phyloP scores from a whole-genome alignment of 1,140 invertebrate species.

The Micrasema minimum region DNA sequence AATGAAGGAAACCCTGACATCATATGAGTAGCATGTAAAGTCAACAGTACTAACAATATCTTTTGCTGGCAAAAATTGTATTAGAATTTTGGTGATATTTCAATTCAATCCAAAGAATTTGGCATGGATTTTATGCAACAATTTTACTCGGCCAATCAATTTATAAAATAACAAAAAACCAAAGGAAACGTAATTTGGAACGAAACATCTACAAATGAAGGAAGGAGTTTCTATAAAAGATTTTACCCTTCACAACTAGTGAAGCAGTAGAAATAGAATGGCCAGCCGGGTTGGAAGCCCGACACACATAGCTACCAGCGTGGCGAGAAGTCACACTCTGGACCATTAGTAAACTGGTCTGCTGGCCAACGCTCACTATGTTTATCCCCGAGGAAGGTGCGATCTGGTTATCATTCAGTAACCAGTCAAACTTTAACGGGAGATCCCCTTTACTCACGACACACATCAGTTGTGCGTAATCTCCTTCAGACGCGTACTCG shows the following conservation, averaged over 20 bases:
- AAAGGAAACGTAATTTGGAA: slow-evolving; percentile 1
- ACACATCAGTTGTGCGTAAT: slow-evolving; percentile 66
- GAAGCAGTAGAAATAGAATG: slow-evolving; percentile 49
- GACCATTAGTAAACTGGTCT: slow-evolving; percentile 72
- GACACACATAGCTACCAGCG: slow-evolving; percentile 76
- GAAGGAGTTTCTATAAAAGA: slow-evolving; percentile 13
- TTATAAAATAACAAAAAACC: neutral
- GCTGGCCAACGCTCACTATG: slow-evolving; percentile 64
- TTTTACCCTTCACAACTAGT: slow-evolving; percentile 53
- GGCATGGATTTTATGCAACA: neutral
- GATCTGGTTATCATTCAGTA: slow-evolving; percentile 65
- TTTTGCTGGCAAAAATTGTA: slow-evolving; percentile 11
- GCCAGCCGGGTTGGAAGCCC: slow-evolving; percentile 71
- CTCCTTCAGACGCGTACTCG: slow-evolving; percentile 56
- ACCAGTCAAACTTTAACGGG: slow-evolving; percentile 73
- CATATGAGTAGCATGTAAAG: slow-evolving; percentile 33
- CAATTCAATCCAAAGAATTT: slow-evolving; percentile 5
- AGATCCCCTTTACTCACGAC: slow-evolving; percentile 75
- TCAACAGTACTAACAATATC: slow-evolving; percentile 26
- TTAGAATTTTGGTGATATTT: slow-evolving; percentile 28
- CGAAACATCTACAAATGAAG: slow-evolving; percentile 12
- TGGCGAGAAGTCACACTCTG: slow-evolving; percentile 71
- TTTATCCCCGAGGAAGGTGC: slow-evolving; percentile 63
- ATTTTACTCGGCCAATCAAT: too few relatives aligned
- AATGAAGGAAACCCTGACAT: slow-evolving; percentile 42